Evolutionary conservation across 2,888 invertebrate species (phyloP).

Genomic region (Cataglyphis rosenhaueri): DNA sequence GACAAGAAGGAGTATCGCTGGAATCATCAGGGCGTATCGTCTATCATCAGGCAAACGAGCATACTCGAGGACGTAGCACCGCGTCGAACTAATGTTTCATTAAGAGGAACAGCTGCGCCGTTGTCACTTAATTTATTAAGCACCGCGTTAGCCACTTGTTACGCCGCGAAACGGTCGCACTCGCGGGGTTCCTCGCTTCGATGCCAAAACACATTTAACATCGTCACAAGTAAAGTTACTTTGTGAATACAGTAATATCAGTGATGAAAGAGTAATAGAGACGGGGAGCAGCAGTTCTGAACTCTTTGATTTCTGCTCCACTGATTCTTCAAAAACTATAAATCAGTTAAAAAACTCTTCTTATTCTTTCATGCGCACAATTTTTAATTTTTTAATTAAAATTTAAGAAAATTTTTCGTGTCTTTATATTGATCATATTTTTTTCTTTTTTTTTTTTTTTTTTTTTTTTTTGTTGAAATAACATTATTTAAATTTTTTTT

Average conservation of each 20-base stretch:
- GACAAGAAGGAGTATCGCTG: conserved; percentile 39
- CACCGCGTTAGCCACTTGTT: conserved; percentile 70
- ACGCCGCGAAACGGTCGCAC: conserved; percentile 74
- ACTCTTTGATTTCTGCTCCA: background rate
- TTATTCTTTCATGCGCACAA: background rate
- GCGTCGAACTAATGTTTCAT: conserved; percentile 84
- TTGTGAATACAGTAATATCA: background rate
- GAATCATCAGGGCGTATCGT: conserved; percentile 45
- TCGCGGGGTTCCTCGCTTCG: conserved; percentile 62
- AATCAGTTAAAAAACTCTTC: background rate
- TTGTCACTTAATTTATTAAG: conserved; percentile 85
- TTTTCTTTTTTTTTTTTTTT: background rate
- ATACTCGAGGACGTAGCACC: conserved; percentile 60
- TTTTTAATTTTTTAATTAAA: background rate
- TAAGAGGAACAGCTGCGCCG: conserved; percentile 84
- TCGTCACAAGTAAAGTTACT: background rate
- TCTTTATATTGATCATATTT: background rate
- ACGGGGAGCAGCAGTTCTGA: background rate
- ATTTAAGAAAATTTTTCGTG: background rate
- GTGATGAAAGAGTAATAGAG: background rate
- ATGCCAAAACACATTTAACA: conserved; percentile 40
- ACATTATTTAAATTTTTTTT: background rate
- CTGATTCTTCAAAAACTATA: background rate
- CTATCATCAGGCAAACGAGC: conserved; percentile 50
- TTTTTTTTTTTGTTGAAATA: background rate